Percentiles rank a stretch among this genome's conserved stretches.
phyloP scores from a whole-genome alignment of 2,113 vertebrate genomes.

The Uria aalge region DNA sequence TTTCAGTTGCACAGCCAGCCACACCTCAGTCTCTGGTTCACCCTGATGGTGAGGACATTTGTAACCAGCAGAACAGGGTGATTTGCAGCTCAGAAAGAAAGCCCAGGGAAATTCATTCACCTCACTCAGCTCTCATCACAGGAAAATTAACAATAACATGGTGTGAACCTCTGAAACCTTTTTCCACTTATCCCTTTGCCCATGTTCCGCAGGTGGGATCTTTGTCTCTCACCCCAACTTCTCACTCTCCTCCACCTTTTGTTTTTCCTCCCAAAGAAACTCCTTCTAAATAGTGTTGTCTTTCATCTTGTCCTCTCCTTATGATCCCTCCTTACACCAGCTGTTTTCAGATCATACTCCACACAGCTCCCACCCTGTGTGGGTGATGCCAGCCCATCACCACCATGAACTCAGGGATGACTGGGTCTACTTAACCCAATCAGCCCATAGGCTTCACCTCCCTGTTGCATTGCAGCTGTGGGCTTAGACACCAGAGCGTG shows the following conservation, averaged over 20 bases:
- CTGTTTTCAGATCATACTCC: not conserved
- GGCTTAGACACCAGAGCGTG: not conserved
- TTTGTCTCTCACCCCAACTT: not conserved
- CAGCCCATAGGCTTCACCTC: not conserved
- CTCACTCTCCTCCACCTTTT: not conserved
- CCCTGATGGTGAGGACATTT: not conserved
- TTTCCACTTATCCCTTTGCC: not conserved
- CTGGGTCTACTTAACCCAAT: not conserved
- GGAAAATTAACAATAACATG: not conserved
- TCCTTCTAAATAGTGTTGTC: not conserved
- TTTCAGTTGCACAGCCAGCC: not conserved
- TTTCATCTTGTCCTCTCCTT: not conserved
- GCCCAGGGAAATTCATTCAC: not conserved
- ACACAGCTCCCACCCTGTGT: not conserved
- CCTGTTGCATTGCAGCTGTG: not conserved
- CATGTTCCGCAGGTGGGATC: not conserved
- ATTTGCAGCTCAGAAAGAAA: not conserved
- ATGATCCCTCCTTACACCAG: not conserved
- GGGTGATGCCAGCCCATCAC: not conserved
- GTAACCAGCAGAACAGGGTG: not conserved
- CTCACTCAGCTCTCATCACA: not conserved
- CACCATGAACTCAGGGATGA: not conserved
- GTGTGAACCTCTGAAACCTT: not conserved
- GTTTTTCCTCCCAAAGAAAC: not conserved
- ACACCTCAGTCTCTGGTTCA: not conserved